Percentiles rank a stretch among this genome's conserved stretches.
phyloP scores from a whole-genome alignment of 2,113 vertebrate genomes.

The Scortum barcoo region DNA sequence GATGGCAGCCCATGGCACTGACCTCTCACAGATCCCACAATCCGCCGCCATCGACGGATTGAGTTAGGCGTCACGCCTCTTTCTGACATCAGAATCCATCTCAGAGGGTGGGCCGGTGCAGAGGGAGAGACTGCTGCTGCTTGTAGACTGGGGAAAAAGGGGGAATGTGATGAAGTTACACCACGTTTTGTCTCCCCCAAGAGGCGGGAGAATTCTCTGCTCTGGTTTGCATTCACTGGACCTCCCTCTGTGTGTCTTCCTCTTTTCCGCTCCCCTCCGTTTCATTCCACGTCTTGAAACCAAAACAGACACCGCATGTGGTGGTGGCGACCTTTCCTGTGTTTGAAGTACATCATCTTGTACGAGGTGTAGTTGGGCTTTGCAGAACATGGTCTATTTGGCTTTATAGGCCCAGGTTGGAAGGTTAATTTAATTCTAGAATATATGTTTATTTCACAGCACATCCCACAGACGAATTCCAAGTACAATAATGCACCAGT shows the following conservation, averaged over 20 bases:
- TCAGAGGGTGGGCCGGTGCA: constrained; percentile 23
- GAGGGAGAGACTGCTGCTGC: constrained; percentile 28
- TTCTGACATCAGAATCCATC: constrained; percentile 71
- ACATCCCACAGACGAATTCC: constrained; percentile 59
- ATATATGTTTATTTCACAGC: constrained; percentile 72
- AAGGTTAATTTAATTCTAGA: constrained; percentile 66
- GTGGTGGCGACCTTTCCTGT: constrained; percentile 55
- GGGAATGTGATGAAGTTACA: constrained; percentile 42
- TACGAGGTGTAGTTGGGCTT: constrained; percentile 15
- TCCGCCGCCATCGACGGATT: constrained; percentile 55
- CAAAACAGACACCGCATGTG: constrained; percentile 74
- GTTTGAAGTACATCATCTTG: constrained; percentile 54
- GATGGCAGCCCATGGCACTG: constrained; percentile 75
- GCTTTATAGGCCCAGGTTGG: constrained; percentile 52
- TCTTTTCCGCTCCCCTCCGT: constrained; percentile 37
- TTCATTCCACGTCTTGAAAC: constrained; percentile 59
- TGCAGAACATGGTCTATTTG: constrained; percentile 64
- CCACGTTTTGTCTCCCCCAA: constrained; percentile 80
- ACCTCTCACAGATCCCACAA: constrained; percentile 63
- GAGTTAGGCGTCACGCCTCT: constrained; percentile 65
- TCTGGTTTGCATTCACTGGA: constrained; percentile 37
- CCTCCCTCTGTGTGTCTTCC: constrained; percentile 51
- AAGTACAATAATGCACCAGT: constrained; percentile 46
- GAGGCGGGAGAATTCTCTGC: constrained; percentile 65
- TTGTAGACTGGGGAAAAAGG: constrained; percentile 4